Evolutionary conservation across 2,888 invertebrate species (phyloP).

Genomic region (Tetheella fluctuosa): DNA sequence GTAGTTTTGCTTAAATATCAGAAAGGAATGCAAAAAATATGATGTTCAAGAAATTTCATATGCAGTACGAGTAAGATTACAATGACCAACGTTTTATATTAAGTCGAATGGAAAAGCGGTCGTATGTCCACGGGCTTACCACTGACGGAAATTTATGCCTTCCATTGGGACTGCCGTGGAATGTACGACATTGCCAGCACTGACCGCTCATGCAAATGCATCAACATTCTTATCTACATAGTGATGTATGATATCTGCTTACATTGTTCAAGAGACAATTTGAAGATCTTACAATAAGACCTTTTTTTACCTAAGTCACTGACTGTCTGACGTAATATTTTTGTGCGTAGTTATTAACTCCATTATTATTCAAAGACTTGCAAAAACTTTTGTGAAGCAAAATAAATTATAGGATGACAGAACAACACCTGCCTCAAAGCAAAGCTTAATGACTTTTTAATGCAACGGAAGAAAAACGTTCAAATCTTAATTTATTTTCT

Average conservation of each 20-base stretch:
- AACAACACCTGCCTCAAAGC: constrained; percentile 5
- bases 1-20: neutral
- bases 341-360: neutral
- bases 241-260: constrained; percentile 9
- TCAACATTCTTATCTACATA: constrained; percentile 11
- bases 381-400: neutral
- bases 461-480: neutral
- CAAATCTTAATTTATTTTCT: constrained; percentile 15
- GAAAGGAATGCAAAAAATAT: neutral
- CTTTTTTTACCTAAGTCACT: neutral
- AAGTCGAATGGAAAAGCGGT: constrained; percentile 32
- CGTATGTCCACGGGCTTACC: constrained; percentile 37
- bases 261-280: neutral
- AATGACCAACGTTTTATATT: constrained; percentile 38
- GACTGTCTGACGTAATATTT: neutral
- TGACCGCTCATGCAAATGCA: constrained; percentile 34
- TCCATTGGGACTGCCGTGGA: constrained; percentile 39
- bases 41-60: constrained; percentile 12
- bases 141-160: constrained; percentile 54
- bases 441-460: constrained; percentile 6
- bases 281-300: neutral
- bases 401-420: neutral
- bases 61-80: constrained; percentile 30
- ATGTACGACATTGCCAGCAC: constrained; percentile 37
- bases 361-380: constrained; percentile 1